Evolutionary conservation across 2,113 vertebrate species (phyloP).

Genomic region (Brachypodius melanocephalos): DNA sequence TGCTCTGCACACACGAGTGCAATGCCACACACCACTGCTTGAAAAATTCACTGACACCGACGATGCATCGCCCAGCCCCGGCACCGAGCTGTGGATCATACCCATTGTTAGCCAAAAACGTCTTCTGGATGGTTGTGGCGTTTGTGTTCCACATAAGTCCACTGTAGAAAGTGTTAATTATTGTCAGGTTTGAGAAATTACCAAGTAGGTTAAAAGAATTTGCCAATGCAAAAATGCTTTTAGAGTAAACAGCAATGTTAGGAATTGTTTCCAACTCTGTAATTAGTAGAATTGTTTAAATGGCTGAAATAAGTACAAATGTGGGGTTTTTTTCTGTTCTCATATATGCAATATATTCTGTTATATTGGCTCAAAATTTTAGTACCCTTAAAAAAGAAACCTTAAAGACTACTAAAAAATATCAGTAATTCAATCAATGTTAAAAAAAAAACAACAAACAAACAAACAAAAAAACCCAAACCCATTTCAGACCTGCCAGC

Average conservation of each 20-base stretch:
- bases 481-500: neutral
- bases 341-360: neutral
- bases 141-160: neutral
- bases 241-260: neutral
- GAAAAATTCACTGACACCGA: neutral
- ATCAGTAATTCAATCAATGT: neutral
- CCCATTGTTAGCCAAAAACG: neutral
- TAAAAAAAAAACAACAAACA: neutral
- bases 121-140: neutral
- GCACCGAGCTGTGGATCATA: neutral
- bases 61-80: fast-evolving
- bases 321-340: neutral
- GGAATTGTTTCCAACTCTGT: neutral
- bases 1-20: neutral
- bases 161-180: neutral
- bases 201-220: neutral
- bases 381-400: neutral
- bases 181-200: neutral
- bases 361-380: neutral
- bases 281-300: neutral
- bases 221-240: neutral
- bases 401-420: neutral
- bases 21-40: neutral
- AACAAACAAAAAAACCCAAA: too few species aligned
- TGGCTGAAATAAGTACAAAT: neutral